Evolutionary conservation across 2,113 vertebrate genomes (phyloP).

Genomic region (Cinclus mexicanus): DNA sequence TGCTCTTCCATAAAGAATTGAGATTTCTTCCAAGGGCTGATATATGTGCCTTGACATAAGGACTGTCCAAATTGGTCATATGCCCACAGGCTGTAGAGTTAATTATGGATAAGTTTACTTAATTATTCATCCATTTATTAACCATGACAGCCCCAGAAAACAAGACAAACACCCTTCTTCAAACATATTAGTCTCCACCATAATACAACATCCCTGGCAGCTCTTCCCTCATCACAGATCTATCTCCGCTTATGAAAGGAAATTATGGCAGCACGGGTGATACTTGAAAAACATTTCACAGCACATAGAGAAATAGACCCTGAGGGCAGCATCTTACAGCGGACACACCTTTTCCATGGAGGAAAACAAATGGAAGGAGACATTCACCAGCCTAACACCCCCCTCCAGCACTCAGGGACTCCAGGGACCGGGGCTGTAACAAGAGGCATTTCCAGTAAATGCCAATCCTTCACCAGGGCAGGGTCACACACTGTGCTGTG

Average conservation of each 20-base stretch:
- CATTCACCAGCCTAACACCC: neutral
- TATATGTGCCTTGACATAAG: neutral
- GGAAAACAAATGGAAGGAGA: neutral
- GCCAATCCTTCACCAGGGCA: neutral
- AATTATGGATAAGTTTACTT: neutral
- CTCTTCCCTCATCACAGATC: neutral
- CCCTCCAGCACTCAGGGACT: neutral
- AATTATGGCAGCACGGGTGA: neutral
- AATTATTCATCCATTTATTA: constrained; percentile 5
- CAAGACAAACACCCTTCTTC: neutral
- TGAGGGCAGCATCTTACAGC: neutral
- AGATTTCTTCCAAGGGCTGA: neutral
- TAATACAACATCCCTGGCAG: neutral
- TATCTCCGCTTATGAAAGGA: neutral
- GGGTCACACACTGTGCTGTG: accelerated
- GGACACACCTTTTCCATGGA: neutral
- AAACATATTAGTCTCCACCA: accelerated
- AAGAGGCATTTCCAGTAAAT: neutral
- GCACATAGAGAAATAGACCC: neutral
- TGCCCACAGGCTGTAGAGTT: neutral
- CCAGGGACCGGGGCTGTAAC: neutral
- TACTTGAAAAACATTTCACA: neutral
- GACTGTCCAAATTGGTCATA: neutral
- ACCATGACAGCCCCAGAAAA: neutral
- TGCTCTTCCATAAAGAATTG: neutral